These are phyloP conservation scores for Vulpes vulpes DNA, from an alignment of 2,113 vertebrate genomes.

Conservation along the genomic window DNA sequence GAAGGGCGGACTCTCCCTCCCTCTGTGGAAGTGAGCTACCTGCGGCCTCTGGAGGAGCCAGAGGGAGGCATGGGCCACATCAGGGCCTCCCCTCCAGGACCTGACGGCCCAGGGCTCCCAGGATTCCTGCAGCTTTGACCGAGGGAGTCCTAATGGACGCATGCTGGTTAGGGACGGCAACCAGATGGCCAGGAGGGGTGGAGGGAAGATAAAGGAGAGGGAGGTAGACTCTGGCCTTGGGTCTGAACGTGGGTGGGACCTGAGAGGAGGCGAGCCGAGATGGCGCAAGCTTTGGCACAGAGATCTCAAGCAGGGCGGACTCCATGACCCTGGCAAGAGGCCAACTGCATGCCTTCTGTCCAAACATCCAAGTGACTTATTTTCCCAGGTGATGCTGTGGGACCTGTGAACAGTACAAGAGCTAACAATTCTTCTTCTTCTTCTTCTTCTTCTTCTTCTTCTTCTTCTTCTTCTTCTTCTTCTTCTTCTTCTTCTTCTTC, in stretches of 20 bases:
- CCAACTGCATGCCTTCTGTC: neutral
- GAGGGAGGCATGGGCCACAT: neutral
- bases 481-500: neutral
- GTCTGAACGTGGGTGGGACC: neutral
- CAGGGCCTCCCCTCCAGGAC: neutral
- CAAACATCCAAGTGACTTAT: neutral
- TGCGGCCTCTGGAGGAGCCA: neutral
- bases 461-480: neutral
- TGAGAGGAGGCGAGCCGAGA: neutral
- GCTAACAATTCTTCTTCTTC: neutral
- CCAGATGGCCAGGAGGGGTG: neutral
- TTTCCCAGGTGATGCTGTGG: neutral
- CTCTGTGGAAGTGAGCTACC: neutral
- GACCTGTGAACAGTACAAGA: neutral
- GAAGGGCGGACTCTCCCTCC: neutral
- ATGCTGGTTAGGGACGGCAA: too few species aligned
- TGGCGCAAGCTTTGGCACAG: neutral
- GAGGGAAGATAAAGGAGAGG: neutral
- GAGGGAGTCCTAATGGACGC: neutral
- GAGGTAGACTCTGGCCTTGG: neutral
- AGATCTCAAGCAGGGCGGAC: neutral
- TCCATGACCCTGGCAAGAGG: neutral
- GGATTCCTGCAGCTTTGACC: neutral
- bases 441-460: neutral
- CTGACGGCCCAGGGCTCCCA: neutral